Percentiles rank a stretch among this genome's conserved stretches.
Conservation (phyloP, 2,888 invertebrate genomes). For the Drosophila setosimentum region DNA sequence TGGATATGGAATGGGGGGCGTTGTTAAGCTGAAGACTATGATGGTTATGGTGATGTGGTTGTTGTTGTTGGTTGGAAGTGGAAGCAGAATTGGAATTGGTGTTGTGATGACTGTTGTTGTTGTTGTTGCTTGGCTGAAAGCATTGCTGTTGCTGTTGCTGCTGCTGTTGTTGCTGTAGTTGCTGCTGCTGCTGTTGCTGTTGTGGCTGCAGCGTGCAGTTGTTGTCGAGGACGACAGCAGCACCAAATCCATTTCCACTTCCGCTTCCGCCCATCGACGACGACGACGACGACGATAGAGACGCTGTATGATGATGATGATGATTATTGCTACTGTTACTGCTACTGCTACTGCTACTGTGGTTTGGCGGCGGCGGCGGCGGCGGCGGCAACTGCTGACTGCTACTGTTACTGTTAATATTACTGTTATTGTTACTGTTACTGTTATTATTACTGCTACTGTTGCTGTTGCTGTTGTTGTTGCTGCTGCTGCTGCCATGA, state of each 20-base stretch:
- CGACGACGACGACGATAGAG: constrained; percentile 39
- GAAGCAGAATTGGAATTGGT: constrained; percentile 83
- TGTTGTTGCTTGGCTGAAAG: constrained; percentile 56
- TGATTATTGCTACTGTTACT: constrained; percentile 68
- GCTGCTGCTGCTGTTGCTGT: constrained; percentile 51
- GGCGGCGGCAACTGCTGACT: constrained; percentile 54
- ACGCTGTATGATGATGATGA: constrained; percentile 68
- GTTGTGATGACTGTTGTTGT: constrained; percentile 61
- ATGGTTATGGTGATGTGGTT: constrained; percentile 54
- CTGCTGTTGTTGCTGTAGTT: constrained; percentile 58
- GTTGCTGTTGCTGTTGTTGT: constrained; percentile 34
- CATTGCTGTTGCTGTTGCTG: constrained; percentile 47
- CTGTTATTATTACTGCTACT: constrained; percentile 48
- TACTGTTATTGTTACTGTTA: constrained; percentile 66
- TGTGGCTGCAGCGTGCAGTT: constrained; percentile 55
- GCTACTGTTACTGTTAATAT: constrained; percentile 58
- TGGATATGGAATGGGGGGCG: constrained; percentile 42
- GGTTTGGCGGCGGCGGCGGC: constrained; percentile 28
- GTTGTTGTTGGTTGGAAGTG: constrained; percentile 81
- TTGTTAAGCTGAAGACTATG: constrained; percentile 55
- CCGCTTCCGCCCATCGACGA: constrained; percentile 67
- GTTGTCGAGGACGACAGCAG: constrained; percentile 57
- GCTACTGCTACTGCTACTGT: constrained; percentile 56
- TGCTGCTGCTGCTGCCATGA: constrained; percentile 28
- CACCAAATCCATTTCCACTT: constrained; percentile 75